A percentile compares a stretch with the other conserved stretches of the same genome.
Conservation (phyloP, 1,140 invertebrate genomes). For the Platyscapa corneri region DNA sequence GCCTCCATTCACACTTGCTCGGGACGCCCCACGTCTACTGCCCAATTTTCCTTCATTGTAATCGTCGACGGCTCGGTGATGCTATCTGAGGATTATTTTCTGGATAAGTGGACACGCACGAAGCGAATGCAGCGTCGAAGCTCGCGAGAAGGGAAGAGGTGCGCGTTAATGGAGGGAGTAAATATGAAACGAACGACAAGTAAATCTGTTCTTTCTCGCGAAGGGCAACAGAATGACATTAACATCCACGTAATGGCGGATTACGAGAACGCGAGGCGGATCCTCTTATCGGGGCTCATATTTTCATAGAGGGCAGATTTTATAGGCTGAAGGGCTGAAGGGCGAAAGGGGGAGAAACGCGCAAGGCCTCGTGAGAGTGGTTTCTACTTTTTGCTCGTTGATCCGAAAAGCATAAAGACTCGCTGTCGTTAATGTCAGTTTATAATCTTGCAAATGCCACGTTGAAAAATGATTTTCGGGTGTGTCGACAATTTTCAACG, state of each 20-base stretch:
- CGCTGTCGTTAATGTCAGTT: not conserved
- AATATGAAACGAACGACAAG: constrained; percentile 58
- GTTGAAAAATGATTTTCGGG: constrained; percentile 15
- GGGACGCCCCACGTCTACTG: constrained; percentile 52
- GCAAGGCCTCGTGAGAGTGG: not conserved
- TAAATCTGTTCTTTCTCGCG: constrained; percentile 11
- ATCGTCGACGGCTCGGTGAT: constrained; percentile 59
- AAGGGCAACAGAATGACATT: constrained; percentile 1
- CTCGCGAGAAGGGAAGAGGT: not conserved
- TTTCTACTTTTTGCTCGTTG: not conserved
- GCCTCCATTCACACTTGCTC: constrained; percentile 32
- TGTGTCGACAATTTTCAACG: not conserved
- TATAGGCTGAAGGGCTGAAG: not conserved
- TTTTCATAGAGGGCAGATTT: constrained; percentile 25
- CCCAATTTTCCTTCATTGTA: constrained; percentile 36
- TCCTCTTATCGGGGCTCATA: constrained; percentile 37
- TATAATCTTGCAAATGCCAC: not conserved
- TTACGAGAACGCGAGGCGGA: constrained; percentile 16
- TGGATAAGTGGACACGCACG: constrained; percentile 70
- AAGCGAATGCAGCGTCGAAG: not conserved
- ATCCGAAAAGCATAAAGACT: not conserved
- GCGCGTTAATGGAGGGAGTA: constrained; percentile 46
- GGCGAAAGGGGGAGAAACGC: not conserved
- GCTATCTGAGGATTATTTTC: constrained; percentile 73
- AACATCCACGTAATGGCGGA: constrained; percentile 48